Base-by-base conservation (phyloP, 2,888 invertebrate species). In the Anoplius nigerrimus region DNA sequence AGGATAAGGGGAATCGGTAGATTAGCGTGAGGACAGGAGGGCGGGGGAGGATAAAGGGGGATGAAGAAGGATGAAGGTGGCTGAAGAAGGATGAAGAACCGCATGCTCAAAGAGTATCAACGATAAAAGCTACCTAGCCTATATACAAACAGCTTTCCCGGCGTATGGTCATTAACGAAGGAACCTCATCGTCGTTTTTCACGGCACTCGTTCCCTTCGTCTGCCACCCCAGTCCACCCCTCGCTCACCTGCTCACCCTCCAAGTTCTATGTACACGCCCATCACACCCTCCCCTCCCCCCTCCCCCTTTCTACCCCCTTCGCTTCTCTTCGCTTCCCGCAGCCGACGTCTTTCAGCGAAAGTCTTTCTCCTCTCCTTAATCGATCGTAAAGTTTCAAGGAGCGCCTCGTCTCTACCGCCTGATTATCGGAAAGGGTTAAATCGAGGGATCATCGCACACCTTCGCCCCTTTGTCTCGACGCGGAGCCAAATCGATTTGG, bases 321-420 rank as follows among this genome's bases (percentile, higher is more conserved):
- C n/a, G 20, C 16, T n/a, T 24, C 34, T 21, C 45, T n/a, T 56
- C 18, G 45, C 46, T 51, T 62, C 62, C 11, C 61, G 45, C 62
- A 48, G 66, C 34, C 61, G 51, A 34, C 68, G 48, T n/a, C 61
- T 58, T 34, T 34, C 34, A 34, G 11, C 34, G 34, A 11, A 6
- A 3, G 34, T 34, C 34, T 34, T 34, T 34, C 34, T 34, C 34
- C 8, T 53, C 61, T 59, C 55, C 62, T 71, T 66, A 72, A 77
- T 76, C 66, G 76, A 73, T 76, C 68, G 69, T 76, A 68, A 75
- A 68, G 65, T 72, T 71, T 64, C 21, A 65, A 62, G 55, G 67
- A 34, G 6, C 53, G 24, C 43, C 46, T 63, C 59, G 62, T 62
- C 57, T 55, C 55, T 54, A 51, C 66, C 58, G 62, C 11, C 16